phyloP scores from a whole-genome alignment of 2,113 vertebrate species.

The Sebastes fasciatus region DNA sequence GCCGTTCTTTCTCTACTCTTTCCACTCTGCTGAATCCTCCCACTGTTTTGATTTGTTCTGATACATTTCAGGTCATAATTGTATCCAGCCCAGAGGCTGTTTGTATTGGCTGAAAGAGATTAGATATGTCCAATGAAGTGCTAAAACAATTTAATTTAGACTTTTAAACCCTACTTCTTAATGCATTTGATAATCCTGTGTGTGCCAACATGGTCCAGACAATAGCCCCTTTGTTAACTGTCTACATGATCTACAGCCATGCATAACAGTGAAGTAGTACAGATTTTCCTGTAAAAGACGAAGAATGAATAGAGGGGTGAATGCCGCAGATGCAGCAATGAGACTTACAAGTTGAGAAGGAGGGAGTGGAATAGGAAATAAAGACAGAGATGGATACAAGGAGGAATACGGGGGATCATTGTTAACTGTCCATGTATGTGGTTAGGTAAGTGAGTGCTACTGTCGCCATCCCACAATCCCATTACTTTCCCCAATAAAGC shows the following conservation, averaged over 20 bases:
- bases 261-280: rapidly evolving
- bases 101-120: background rate
- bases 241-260: background rate
- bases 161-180: background rate
- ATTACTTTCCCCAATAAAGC: conserved; percentile 78
- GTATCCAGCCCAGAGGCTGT: background rate
- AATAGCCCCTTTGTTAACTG: background rate
- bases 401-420: conserved; percentile 29
- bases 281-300: background rate
- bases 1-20: background rate
- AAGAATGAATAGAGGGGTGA: background rate
- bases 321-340: background rate
- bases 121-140: background rate
- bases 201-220: background rate
- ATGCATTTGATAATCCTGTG: background rate
- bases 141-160: background rate
- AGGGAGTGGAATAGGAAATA: conserved; percentile 8
- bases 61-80: background rate
- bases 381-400: conserved; percentile 5
- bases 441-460: conserved; percentile 58
- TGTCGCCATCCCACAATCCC: conserved; percentile 59
- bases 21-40: background rate
- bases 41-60: background rate
- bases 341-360: conserved; percentile 13
- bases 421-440: conserved; percentile 48